A percentile compares a stretch with the other conserved stretches of the same genome.
These are phyloP conservation scores for Cantharis nigra DNA, from an alignment of 2,888 invertebrate species.

Conservation along the genomic window DNA sequence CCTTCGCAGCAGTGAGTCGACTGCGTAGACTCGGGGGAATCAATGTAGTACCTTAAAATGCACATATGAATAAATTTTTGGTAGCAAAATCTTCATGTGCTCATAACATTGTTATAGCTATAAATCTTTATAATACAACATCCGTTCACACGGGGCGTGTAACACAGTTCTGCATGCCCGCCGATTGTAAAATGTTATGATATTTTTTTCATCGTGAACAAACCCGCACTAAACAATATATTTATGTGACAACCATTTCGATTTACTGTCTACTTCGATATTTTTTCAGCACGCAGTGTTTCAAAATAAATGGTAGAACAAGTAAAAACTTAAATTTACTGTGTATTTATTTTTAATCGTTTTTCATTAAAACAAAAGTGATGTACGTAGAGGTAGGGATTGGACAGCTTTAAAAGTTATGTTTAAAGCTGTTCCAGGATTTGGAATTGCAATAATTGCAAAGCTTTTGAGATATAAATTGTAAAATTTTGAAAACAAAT, in stretches of 20 bases:
- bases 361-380: neutral
- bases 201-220: conserved; percentile 31
- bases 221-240: conserved; percentile 31
- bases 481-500: neutral
- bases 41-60: too few relatives aligned
- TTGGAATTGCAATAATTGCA: neutral
- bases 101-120: conserved; percentile 21
- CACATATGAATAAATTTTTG: neutral
- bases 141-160: conserved; percentile 25
- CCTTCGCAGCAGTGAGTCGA: too few relatives aligned
- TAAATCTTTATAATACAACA: conserved; percentile 32
- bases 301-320: conserved; percentile 18
- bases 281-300: conserved; percentile 15
- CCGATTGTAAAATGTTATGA: conserved; percentile 32
- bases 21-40: too few relatives aligned
- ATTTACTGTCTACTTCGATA: conserved; percentile 28
- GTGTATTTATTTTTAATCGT: neutral
- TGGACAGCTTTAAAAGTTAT: neutral
- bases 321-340: neutral
- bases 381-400: neutral
- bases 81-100: conserved; percentile 17
- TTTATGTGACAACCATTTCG: conserved; percentile 32
- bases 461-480: neutral
- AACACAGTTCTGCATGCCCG: conserved; percentile 27
- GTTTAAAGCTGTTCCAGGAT: neutral